phyloP scores from a whole-genome alignment of 2,113 vertebrate species.

The Megaleporinus macrocephalus region DNA sequence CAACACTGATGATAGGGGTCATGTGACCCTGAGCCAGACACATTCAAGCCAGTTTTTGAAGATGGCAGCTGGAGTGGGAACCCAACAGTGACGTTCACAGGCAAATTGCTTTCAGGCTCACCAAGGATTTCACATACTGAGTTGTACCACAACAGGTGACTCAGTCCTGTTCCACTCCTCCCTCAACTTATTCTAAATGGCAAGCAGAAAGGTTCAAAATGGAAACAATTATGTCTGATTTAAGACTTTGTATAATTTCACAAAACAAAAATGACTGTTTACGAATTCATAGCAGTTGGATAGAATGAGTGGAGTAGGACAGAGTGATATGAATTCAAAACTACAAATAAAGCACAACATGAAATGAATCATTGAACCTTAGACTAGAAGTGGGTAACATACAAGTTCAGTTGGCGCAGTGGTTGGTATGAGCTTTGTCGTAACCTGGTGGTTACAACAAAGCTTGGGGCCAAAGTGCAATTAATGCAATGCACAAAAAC shows the following conservation, averaged over 20 bases:
- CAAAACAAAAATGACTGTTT: not conserved
- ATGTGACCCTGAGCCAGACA: conserved; percentile 10
- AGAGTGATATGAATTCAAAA: not conserved
- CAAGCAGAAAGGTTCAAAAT: not conserved
- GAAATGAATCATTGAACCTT: too few relatives aligned
- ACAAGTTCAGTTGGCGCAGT: too few relatives aligned
- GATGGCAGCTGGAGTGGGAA: not conserved
- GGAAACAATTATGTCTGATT: not conserved
- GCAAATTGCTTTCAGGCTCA: not conserved
- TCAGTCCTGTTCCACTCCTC: not conserved
- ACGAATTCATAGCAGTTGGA: too few relatives aligned
- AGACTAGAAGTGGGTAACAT: too few relatives aligned
- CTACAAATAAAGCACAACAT: too few relatives aligned
- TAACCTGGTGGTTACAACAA: too few relatives aligned
- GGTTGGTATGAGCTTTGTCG: too few relatives aligned
- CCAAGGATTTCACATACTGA: not conserved
- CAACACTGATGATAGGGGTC: conserved; percentile 23
- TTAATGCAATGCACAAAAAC: too few relatives aligned
- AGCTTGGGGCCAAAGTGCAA: too few relatives aligned
- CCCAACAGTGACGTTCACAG: not conserved
- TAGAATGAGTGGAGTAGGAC: too few relatives aligned
- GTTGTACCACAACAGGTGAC: not conserved
- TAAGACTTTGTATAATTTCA: not conserved
- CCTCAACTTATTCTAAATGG: not conserved
- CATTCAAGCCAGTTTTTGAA: not conserved